Base-by-base conservation (phyloP, 2,113 vertebrate species). In the Ochotona curzoniae region DNA sequence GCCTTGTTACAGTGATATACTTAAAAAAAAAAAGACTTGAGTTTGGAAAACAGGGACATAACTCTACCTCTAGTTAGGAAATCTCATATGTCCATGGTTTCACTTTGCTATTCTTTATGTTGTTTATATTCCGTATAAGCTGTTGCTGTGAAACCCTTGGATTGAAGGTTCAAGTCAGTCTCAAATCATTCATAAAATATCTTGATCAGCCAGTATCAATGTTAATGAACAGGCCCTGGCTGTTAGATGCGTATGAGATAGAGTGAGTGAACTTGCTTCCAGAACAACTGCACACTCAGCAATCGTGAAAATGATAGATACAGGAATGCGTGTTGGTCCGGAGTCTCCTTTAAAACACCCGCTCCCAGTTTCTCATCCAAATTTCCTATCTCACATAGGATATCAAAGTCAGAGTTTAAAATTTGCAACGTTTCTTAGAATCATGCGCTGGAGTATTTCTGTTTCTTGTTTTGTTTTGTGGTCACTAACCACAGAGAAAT, bases 391-490 rank as follows among this genome's bases (percentile, higher is more conserved):
- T 93, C 82, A 83, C 0, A 0, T 63, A 28, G 87, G 89, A 97
- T 95, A 97, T 97, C 97, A 98, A 98, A 98, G 96, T 88, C 51
- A 93, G 95, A 21, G 47, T 97, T 97, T 97, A 97, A 97, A 97
- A 88, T 90, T 97, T 89, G 90, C 97, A 97, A 94, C 84, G 97
- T 97, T 96, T 95, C 95, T 97, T 96, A 96, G 95, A 94, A 96
- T 96, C 1, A 23, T 95, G 82, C 84, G 98, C 96, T 91, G 75
- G 82, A 97, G 96, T 88, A 96, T 98, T 98, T 97, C 97, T 98
- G 97, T 97, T 98, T 98, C 98, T 98, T 98, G 97, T 98, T 98
- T 98, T 98, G 96, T 95, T 98, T 98, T 98, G 98, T 97, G 98
- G 98, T 97, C 96, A 97, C 96, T 98, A 98, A 98, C 98, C 98